Evolutionary conservation across 1,140 invertebrate species (phyloP).

Genomic region (Drosophila sp.): DNA sequence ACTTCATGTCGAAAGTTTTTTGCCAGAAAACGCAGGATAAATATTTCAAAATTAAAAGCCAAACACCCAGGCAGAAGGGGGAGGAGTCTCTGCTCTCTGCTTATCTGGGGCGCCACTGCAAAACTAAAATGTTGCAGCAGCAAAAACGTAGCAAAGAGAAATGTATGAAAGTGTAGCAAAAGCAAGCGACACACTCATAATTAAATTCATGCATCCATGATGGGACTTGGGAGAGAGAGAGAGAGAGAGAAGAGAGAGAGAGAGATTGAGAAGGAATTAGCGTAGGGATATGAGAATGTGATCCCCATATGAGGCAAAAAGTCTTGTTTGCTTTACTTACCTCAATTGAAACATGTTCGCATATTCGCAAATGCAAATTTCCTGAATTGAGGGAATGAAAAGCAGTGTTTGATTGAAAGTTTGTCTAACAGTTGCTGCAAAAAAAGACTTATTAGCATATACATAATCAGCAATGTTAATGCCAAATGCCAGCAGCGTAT

Average conservation of each 20-base stretch:
- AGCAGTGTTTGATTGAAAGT: neutral
- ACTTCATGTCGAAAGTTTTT: conserved; percentile 61
- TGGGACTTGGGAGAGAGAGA: too few relatives aligned
- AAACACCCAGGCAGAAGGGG: conserved; percentile 10
- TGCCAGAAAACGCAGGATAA: conserved; percentile 62
- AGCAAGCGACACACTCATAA: conserved; percentile 9
- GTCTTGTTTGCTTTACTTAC: conserved; percentile 14
- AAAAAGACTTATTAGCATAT: conserved; percentile 7
- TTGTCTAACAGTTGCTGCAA: conserved; percentile 1
- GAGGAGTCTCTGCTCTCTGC: neutral
- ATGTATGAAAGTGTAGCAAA: conserved; percentile 44
- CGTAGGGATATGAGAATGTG: neutral
- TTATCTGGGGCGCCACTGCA: conserved; percentile 10
- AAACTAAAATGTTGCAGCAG: conserved; percentile 25
- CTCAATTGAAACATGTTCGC: neutral
- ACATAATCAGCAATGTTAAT: conserved; percentile 23
- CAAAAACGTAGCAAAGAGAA: conserved; percentile 30
- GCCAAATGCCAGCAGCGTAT: conserved; percentile 1
- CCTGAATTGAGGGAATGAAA: neutral
- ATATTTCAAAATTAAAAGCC: conserved; percentile 76
- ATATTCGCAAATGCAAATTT: conserved; percentile 2
- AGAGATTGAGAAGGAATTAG: neutral
- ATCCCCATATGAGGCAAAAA: neutral
- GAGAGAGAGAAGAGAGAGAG: neutral
- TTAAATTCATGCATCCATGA: conserved; percentile 17